phyloP scores from a whole-genome alignment of 2,888 invertebrate genomes.

The Scaptomyza cyrtandrae region DNA sequence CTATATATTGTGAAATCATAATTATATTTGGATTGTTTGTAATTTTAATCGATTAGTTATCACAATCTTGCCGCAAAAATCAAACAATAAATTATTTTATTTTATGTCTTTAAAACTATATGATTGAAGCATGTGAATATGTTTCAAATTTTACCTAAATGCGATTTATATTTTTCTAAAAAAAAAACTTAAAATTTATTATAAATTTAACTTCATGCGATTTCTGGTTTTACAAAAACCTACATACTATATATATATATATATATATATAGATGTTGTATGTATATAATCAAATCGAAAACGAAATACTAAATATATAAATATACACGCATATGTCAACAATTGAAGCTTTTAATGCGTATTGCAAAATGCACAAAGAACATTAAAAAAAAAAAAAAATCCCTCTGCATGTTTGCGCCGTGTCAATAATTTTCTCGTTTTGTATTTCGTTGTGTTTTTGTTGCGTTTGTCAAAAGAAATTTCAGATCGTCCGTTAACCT shows the following conservation, averaged over 20 bases:
- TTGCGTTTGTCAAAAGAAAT: slow-evolving; percentile 11
- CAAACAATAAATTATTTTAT: too few relatives aligned
- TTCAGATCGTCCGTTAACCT: slow-evolving; percentile 5
- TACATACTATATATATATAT: too few relatives aligned
- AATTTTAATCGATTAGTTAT: too few relatives aligned
- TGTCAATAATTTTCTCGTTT: slow-evolving; percentile 1
- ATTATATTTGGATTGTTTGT: too few relatives aligned
- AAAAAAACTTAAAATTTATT: background rate
- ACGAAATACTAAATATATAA: background rate
- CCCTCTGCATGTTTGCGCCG: background rate
- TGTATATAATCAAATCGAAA: background rate
- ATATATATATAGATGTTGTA: background rate
- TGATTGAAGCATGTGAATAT: too few relatives aligned
- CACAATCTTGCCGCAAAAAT: too few relatives aligned
- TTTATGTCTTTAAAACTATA: too few relatives aligned
- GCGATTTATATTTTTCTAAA: too few relatives aligned
- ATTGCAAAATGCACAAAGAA: too few relatives aligned
- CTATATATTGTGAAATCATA: too few relatives aligned
- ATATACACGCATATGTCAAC: slow-evolving; percentile 8
- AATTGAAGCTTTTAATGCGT: slow-evolving; percentile 3
- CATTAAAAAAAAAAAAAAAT: background rate
- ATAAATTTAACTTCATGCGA: background rate
- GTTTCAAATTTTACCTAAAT: too few relatives aligned
- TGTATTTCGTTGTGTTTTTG: background rate
- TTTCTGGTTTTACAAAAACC: too few relatives aligned